Conservation (phyloP, 2,113 vertebrate species). For the Monopterus albus region DNA sequence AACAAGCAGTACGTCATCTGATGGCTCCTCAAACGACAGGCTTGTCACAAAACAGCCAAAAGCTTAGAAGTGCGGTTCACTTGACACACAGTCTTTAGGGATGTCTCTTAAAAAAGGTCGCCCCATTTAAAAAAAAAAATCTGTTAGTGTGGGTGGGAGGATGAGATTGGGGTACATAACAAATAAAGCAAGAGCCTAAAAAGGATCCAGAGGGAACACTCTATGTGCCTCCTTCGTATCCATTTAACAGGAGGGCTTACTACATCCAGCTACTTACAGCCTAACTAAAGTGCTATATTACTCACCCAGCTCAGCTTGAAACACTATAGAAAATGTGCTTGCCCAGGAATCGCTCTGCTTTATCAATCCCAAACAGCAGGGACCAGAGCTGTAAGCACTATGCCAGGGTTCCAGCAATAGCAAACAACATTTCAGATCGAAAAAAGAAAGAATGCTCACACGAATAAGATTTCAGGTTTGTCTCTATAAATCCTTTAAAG, state of each 20-base stretch:
- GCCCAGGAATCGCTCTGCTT: slow-evolving; percentile 76
- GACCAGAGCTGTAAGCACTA: slow-evolving; percentile 71
- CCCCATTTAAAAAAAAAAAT: slow-evolving; percentile 39
- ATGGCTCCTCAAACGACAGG: slow-evolving; percentile 55
- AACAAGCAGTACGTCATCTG: slow-evolving; percentile 58
- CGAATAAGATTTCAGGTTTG: slow-evolving; percentile 79
- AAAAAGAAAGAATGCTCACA: slow-evolving; percentile 62
- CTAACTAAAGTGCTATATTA: slow-evolving; percentile 75
- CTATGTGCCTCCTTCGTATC: slow-evolving; percentile 66
- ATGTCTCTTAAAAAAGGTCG: slow-evolving; percentile 31
- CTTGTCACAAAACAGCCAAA: slow-evolving; percentile 62
- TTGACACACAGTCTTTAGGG: slow-evolving; percentile 64
- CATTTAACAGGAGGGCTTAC: slow-evolving; percentile 75
- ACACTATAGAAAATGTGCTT: slow-evolving; percentile 80
- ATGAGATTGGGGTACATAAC: slow-evolving; percentile 62
- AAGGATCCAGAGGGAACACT: slow-evolving; percentile 70
- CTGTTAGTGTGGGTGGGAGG: slow-evolving; percentile 43
- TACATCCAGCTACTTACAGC: slow-evolving; percentile 73
- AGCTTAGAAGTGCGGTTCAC: slow-evolving; percentile 55
- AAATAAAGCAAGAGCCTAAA: slow-evolving; percentile 68
- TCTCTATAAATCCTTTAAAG: slow-evolving; percentile 76
- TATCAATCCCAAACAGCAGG: slow-evolving; percentile 82
- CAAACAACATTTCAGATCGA: slow-evolving; percentile 69
- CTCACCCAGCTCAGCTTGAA: slow-evolving; percentile 78
- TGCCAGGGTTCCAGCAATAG: slow-evolving; percentile 68